Evolutionary conservation across 1,140 invertebrate genomes (phyloP).

Genomic region (honey bee (Apis mellifera)): Amel_HAv3.1 CM009941.2:10567501-10568000

Average conservation of each 20-base stretch:
- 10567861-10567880: conserved; percentile 85
- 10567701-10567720: conserved; percentile 89
- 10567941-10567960: conserved; percentile 69
- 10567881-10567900: conserved; percentile 83
- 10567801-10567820: conserved; percentile 79
- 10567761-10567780: conserved; percentile 46
- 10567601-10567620: conserved; percentile 80
- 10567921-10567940: conserved; percentile 84
- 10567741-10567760: conserved; percentile 48
- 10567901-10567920: conserved; percentile 84
- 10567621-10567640: conserved; percentile 48
- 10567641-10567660: conserved; percentile 82
- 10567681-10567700: conserved; percentile 75
- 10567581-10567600: conserved; percentile 82
- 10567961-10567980: conserved; percentile 52
- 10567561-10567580: conserved; percentile 73
- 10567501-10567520: neutral
- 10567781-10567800: conserved; percentile 64
- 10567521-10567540: neutral
- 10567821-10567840: conserved; percentile 71
- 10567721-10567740: conserved; percentile 78
- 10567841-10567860: conserved; percentile 78
- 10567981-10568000: conserved; percentile 45
- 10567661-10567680: conserved; percentile 74
- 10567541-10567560: conserved; percentile 4